Evolutionary conservation across 2,888 invertebrate species (phyloP).

Genomic region (Chalcis sispes): DNA sequence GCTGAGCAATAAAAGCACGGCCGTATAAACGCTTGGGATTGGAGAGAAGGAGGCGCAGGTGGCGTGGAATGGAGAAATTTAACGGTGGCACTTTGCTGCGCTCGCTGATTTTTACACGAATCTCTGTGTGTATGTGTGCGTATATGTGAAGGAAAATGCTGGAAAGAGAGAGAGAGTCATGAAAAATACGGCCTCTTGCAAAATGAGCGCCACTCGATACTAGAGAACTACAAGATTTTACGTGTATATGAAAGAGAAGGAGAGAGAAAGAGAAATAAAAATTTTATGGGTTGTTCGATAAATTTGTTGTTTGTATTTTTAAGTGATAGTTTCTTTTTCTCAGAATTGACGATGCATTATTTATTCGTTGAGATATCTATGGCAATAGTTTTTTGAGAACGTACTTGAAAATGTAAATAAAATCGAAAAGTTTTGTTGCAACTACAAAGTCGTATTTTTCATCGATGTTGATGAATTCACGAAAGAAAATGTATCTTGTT

Average conservation of each 20-base stretch:
- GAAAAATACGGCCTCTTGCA: slow-evolving; percentile 30
- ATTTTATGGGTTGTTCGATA: neutral
- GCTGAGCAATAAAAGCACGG: slow-evolving; percentile 20
- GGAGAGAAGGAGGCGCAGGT: neutral
- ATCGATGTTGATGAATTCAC: no score
- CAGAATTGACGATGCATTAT: slow-evolving; percentile 16
- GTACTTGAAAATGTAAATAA: no score
- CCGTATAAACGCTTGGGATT: neutral
- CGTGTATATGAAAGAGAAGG: slow-evolving; percentile 4
- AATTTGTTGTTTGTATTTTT: neutral
- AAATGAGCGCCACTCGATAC: slow-evolving; percentile 14
- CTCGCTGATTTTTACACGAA: slow-evolving; percentile 35
- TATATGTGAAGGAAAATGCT: neutral
- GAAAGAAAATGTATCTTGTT: no score
- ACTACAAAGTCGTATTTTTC: no score
- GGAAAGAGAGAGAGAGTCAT: neutral
- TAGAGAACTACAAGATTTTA: neutral
- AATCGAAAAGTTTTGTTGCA: no score
- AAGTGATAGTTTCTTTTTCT: neutral
- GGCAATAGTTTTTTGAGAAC: no score
- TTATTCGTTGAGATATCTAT: slow-evolving; percentile 1
- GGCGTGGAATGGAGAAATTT: slow-evolving; percentile 45
- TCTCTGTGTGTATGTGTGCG: no score
- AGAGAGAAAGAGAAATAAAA: neutral
- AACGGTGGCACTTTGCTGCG: slow-evolving; percentile 48